Evolutionary conservation across 2,888 invertebrate genomes (phyloP), one percentile per base, ranked within the genome.

Genomic region (Oxycera nigricornis): DNA sequence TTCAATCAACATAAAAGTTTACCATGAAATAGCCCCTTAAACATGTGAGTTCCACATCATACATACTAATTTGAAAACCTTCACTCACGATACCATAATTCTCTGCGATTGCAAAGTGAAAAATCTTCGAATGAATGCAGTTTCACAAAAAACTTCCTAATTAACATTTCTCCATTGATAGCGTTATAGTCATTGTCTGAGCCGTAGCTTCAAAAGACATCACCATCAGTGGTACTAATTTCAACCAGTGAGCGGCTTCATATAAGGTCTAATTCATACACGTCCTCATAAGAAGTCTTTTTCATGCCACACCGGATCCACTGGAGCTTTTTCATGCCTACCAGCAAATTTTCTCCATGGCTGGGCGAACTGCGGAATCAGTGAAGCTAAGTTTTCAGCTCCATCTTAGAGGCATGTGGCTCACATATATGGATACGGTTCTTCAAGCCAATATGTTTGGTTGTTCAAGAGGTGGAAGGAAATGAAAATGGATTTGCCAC

Each of bases 81-180:
- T n/a, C n/a, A n/a, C n/a, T n/a, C n/a, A n/a, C n/a, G n/a, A n/a
- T n/a, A n/a, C n/a, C n/a, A n/a, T n/a, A n/a, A n/a, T n/a, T n/a
- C n/a, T n/a, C n/a, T n/a, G n/a, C n/a, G n/a, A 35, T 11, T 35
- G n/a, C 11, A 11, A 3, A 46, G 46, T 46, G 46, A 61, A 35
- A 62, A 62, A 3, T 55, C 11, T 24, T n/a, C 65, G 41, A 65
- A 31, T 70, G 70, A 70, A 70, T 52, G 70, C 52, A 70, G 31
- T 55, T 39, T 11, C 41, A 55, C 14, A 55, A 31, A 70, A 31
- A 70, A 70, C 22, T 24, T 52, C 83, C 83, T 85, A 83, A 84
- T 84, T 85, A 84, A 84, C 84, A 85, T 83, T 84, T 84, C 83
- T 84, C 82, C 83, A 84, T 83, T 84, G 83, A 84, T 83, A 83